Base-by-base conservation (phyloP, 2,113 vertebrate genomes). In the Python bivittatus region DNA sequence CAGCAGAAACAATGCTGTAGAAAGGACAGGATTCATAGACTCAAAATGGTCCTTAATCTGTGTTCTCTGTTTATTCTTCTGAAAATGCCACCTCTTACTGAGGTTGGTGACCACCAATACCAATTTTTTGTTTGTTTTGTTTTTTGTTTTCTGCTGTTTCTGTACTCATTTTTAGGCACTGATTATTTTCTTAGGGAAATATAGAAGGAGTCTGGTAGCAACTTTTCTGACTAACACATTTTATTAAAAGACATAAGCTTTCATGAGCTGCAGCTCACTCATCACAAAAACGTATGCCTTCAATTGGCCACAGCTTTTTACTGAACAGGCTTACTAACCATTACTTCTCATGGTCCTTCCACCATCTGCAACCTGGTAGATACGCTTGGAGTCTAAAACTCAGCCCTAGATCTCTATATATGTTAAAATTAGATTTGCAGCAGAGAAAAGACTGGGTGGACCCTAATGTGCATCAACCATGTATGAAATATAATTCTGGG, bases 21-120 rank as follows among this genome's bases (percentile, higher is more conserved):
- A 86, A 95, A 89, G 92, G 57, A 60, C 0, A 0, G 56, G 58
- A 4, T 10, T 12, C 52, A 83, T 92, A 44, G 93, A 20, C 89
- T 72, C 60, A 17, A 15, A 84, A 92, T 11, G 60, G 29, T 68
- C 84, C 94, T 91, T 92, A 89, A 38, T 94, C 53, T 89, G 84
- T 92, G 57, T 92, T 17, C 72, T 79, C 2, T 79, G 9, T 79
- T 79, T 68, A 68, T 72, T 79, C 6, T 79, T 79, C 72, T 79
- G 42, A 42, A 79, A 79, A 79, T 79, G 72, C 33, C 33, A 79
- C 20, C 6, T 79, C 33, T 79, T 79, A 42, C 8, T 79, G 33
- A 42, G 33, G 72, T 79, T 79, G 72, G 10, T 86, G 48, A 29
- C 12, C 11, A 27, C 11, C 22, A 15, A 20, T 79, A 53, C 27